phyloP scores from a whole-genome alignment of 2,113 vertebrate species.

The Macrotus californicus region DNA sequence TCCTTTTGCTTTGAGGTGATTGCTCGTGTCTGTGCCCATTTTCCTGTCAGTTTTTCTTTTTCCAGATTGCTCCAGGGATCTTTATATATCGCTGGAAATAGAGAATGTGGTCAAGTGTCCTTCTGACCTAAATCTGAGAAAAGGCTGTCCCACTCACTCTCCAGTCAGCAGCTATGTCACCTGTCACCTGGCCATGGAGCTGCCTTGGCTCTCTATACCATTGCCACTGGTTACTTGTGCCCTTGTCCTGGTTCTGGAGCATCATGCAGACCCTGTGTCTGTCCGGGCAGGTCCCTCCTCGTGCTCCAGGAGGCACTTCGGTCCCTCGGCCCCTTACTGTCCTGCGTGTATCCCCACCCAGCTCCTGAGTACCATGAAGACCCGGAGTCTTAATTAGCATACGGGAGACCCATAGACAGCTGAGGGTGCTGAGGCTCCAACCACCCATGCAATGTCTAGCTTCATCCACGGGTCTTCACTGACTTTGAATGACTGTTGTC shows the following conservation, averaged over 20 bases:
- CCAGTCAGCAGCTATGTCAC: background rate
- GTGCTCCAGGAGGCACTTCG: background rate
- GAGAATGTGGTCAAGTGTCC: background rate
- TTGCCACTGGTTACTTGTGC: background rate
- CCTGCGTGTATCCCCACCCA: background rate
- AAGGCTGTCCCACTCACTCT: fast-evolving
- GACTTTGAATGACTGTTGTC: fast-evolving
- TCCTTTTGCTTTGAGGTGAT: background rate
- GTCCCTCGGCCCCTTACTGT: background rate
- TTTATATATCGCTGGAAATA: background rate
- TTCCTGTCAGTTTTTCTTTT: background rate
- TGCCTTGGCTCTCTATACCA: no score
- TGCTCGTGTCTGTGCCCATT: background rate
- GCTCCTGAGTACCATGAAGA: background rate
- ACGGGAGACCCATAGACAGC: no score
- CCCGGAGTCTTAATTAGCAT: background rate
- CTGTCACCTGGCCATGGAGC: background rate
- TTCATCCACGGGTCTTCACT: background rate
- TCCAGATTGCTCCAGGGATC: background rate
- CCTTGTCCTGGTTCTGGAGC: background rate
- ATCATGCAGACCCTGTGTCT: no score
- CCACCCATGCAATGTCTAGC: background rate
- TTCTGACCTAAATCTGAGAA: background rate
- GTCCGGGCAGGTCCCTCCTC: no score
- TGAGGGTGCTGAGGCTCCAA: no score